These are phyloP conservation scores for Hylaea fasciaria DNA, from an alignment of 2,888 invertebrate species.

Conservation along the genomic window DNA sequence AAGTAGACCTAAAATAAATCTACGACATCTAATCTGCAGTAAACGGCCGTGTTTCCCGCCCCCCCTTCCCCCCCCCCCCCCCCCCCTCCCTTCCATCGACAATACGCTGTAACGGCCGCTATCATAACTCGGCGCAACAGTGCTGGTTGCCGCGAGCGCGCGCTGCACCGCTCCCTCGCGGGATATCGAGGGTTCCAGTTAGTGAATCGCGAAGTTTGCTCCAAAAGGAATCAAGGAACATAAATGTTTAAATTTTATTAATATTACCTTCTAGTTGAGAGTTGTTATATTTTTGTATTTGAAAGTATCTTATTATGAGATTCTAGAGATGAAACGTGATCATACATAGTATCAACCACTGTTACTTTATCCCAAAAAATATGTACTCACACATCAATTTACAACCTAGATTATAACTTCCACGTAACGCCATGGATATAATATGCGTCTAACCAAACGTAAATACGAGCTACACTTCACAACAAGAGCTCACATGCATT, in stretches of 20 bases:
- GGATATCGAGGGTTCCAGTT: background rate
- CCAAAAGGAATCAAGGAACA: background rate
- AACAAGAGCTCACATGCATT: background rate
- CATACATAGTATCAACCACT: too few species aligned
- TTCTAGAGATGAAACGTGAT: too few species aligned
- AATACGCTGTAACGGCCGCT: slow-evolving; percentile 13
- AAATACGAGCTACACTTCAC: background rate
- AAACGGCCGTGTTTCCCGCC: background rate
- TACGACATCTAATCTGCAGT: background rate
- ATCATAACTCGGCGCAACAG: slow-evolving; percentile 15
- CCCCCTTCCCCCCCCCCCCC: background rate
- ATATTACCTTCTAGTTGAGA: too few species aligned
- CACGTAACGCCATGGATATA: background rate
- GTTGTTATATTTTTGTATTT: too few species aligned
- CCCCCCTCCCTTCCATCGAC: background rate
- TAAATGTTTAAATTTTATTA: too few species aligned
- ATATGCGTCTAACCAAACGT: background rate
- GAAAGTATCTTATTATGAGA: too few species aligned
- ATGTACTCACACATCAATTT: too few species aligned
- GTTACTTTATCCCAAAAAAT: too few species aligned
- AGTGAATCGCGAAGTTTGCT: background rate
- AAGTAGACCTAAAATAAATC: too few species aligned
- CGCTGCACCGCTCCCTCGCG: background rate
- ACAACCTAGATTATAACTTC: too few species aligned
- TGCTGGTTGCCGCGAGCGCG: slow-evolving; percentile 8